A percentile compares a stretch with the other conserved stretches of the same genome.
Conservation (phyloP, 2,797 vertebrate species). For the Poeciliopsis infans region DNA sequence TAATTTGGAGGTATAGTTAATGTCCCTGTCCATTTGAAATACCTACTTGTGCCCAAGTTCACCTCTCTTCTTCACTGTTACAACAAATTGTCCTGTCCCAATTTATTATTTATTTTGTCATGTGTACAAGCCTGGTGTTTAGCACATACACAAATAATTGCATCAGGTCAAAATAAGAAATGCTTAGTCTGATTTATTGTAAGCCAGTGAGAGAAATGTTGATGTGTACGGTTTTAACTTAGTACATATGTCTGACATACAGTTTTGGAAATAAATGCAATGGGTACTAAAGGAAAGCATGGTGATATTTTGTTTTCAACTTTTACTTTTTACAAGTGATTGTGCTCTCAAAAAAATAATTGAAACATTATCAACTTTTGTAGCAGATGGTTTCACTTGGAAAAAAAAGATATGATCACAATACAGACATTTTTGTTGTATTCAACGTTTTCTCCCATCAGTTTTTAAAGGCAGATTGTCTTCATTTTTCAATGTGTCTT, state of each 20-base stretch:
- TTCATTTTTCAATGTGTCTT: conserved; percentile 91
- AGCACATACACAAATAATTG: neutral
- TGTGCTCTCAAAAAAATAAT: conserved; percentile 52
- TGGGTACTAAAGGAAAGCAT: conserved; percentile 11
- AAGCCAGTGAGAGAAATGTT: neutral
- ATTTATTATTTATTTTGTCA: neutral
- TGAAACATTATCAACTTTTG: conserved; percentile 77
- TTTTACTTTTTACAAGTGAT: conserved; percentile 71
- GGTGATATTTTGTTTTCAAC: conserved; percentile 70
- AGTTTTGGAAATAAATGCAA: conserved; percentile 45
- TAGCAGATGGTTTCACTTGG: conserved; percentile 84
- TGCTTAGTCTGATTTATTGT: neutral
- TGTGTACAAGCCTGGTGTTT: neutral
- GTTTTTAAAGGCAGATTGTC: conserved; percentile 85
- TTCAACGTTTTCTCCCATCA: conserved; percentile 81
- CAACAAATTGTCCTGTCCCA: neutral
- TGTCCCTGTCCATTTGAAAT: neutral
- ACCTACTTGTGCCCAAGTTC: neutral
- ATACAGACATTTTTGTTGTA: conserved; percentile 85
- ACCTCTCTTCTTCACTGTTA: neutral
- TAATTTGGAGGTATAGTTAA: neutral
- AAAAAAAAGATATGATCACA: conserved; percentile 84
- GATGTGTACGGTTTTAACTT: conserved; percentile 6
- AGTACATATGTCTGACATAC: conserved; percentile 34
- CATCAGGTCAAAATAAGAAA: neutral